These are phyloP conservation scores for Macquaria ambigua DNA, from an alignment of 2,113 vertebrate species.

Conservation along the genomic window DNA sequence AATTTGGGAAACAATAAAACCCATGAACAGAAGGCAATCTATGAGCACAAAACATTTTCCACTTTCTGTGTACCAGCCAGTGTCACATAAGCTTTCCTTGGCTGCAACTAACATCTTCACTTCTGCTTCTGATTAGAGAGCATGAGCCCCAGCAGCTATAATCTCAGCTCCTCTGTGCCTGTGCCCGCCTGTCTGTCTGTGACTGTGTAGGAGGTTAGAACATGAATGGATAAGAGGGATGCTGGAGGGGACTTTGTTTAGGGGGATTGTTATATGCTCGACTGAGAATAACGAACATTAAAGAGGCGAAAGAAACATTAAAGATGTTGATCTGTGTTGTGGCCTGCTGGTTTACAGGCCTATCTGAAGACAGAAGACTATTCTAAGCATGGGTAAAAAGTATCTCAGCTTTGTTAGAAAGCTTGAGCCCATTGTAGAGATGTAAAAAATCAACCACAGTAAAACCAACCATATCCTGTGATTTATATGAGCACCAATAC, in stretches of 20 bases:
- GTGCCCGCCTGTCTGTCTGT: conserved; percentile 64
- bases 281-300: conserved; percentile 33
- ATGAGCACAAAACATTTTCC: conserved; percentile 9
- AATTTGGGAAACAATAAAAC: not conserved
- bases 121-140: conserved; percentile 75
- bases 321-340: conserved; percentile 50
- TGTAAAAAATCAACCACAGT: conserved; percentile 50
- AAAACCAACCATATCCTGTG: conserved; percentile 65
- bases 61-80: conserved; percentile 2
- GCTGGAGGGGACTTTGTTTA: conserved; percentile 40
- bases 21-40: not conserved
- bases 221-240: conserved; percentile 43
- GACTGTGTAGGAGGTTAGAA: conserved; percentile 53
- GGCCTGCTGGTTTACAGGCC: conserved; percentile 34
- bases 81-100: conserved; percentile 10
- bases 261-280: not conserved
- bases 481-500: conserved; percentile 58
- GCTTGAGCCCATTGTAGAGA: conserved; percentile 32
- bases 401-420: conserved; percentile 53
- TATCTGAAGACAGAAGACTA: conserved; percentile 41
- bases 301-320: conserved; percentile 44
- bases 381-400: conserved; percentile 54
- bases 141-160: conserved; percentile 35
- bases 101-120: conserved; percentile 42
- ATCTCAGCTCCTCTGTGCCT: conserved; percentile 60